Evolutionary conservation across 1,140 invertebrate species (phyloP).

Genomic region (Oreohelix idahoensis): DNA sequence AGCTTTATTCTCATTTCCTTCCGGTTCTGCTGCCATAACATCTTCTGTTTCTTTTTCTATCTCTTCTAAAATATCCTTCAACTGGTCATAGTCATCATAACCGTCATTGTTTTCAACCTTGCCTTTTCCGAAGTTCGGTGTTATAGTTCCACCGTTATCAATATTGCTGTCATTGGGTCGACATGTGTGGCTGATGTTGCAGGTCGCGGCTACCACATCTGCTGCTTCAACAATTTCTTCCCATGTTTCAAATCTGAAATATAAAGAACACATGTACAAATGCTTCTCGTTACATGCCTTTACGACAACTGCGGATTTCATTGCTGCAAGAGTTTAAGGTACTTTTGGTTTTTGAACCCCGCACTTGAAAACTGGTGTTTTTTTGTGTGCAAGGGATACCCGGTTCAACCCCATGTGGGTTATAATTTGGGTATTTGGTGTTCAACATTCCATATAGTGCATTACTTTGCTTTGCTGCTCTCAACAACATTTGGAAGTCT

Average conservation of each 20-base stretch:
- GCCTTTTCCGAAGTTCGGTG: neutral
- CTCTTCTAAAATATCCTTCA: neutral
- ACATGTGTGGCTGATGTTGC: neutral
- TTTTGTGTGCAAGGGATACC: too few species aligned
- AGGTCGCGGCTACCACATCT: neutral
- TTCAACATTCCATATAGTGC: too few species aligned
- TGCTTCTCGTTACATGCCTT: too few species aligned
- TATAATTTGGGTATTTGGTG: too few species aligned
- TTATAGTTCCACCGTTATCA: neutral
- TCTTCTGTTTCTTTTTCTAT: neutral
- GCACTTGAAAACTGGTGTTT: too few species aligned
- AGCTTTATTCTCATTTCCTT: neutral
- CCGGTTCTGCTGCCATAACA: neutral
- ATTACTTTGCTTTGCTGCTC: too few species aligned
- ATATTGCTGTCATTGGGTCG: neutral
- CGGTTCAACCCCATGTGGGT: too few species aligned
- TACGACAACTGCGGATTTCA: too few species aligned
- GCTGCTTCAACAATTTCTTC: neutral
- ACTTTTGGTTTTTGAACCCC: too few species aligned
- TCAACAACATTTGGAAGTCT: too few species aligned
- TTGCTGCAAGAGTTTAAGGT: too few species aligned
- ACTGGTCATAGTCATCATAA: neutral
- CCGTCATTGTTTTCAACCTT: neutral
- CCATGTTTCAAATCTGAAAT: slow-evolving; percentile 5
- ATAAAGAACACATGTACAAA: neutral